Conservation (phyloP, 35 echinoderm and acorn worm genomes). For the Lytechinus variegatus region DNA sequence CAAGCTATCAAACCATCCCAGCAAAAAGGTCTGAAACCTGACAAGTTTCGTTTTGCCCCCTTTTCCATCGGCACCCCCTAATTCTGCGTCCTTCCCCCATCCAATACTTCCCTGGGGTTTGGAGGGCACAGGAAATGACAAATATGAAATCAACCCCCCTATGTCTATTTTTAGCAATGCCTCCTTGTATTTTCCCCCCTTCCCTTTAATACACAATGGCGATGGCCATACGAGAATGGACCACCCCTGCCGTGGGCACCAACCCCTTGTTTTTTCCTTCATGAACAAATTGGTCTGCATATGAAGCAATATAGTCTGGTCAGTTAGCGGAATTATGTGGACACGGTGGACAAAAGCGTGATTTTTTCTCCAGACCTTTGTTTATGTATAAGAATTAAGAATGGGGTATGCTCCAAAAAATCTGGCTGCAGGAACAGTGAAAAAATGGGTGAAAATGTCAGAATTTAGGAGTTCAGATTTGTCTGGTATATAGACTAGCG, state of each 20-base stretch:
- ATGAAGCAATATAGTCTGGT: background rate
- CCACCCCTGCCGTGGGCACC: background rate
- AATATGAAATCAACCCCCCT: constrained; percentile 18
- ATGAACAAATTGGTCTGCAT: background rate
- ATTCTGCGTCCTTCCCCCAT: background rate
- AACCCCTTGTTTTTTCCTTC: background rate
- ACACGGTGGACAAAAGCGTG: too few species aligned
- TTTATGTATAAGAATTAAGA: too few species aligned
- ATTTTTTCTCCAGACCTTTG: too few species aligned
- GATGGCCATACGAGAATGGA: background rate
- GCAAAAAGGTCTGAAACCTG: background rate
- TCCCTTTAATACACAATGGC: background rate
- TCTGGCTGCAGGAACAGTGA: too few species aligned
- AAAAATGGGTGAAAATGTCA: too few species aligned
- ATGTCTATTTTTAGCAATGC: constrained; percentile 11
- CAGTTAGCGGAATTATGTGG: too few species aligned
- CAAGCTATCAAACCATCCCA: background rate
- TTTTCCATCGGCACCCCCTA: background rate
- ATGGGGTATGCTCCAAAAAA: too few species aligned
- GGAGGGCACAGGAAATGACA: constrained; percentile 41
- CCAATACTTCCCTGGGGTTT: background rate
- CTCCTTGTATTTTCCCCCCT: constrained; percentile 13
- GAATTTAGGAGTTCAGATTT: too few species aligned
- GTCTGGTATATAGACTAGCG: too few species aligned
- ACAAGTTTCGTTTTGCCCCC: background rate